Conservation (phyloP, 30 jellyfish, hydroid and myxozoan genomes). For the Turritopsis dohrnii region DNA sequence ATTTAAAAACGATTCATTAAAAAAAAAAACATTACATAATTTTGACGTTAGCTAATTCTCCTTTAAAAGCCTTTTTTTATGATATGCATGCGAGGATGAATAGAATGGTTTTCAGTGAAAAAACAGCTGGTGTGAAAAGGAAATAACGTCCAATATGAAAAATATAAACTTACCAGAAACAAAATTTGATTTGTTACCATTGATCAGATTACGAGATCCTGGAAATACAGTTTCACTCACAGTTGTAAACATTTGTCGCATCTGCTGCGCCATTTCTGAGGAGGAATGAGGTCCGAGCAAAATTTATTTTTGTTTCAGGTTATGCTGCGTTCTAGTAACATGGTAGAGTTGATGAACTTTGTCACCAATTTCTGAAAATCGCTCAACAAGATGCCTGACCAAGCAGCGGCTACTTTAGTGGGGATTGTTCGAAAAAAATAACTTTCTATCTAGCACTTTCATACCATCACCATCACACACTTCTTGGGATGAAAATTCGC, state of each 20-base stretch:
- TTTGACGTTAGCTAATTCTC: no score
- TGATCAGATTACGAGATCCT: conserved; percentile 29
- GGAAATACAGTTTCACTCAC: conserved; percentile 67
- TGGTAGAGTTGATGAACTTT: not conserved
- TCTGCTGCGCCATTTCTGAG: conserved; percentile 61
- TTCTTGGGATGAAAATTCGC: no score
- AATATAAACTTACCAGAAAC: conserved; percentile 33
- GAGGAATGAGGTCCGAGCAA: no score
- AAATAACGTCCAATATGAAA: not conserved
- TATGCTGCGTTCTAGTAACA: not conserved
- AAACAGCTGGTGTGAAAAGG: not conserved
- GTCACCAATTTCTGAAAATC: not conserved
- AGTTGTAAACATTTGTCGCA: conserved; percentile 49
- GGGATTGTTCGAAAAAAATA: no score
- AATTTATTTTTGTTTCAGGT: no score
- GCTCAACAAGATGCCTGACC: not conserved
- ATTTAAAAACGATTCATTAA: no score
- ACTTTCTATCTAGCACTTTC: no score
- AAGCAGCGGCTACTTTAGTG: not conserved
- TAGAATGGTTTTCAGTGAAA: no score
- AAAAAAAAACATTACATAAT: no score
- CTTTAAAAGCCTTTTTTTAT: no score
- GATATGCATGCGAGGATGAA: no score
- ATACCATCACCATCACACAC: no score
- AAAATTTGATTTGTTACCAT: conserved; percentile 29